Base-by-base conservation (phyloP, 2,888 invertebrate species). In the Hemistola chrysoprasaria region DNA sequence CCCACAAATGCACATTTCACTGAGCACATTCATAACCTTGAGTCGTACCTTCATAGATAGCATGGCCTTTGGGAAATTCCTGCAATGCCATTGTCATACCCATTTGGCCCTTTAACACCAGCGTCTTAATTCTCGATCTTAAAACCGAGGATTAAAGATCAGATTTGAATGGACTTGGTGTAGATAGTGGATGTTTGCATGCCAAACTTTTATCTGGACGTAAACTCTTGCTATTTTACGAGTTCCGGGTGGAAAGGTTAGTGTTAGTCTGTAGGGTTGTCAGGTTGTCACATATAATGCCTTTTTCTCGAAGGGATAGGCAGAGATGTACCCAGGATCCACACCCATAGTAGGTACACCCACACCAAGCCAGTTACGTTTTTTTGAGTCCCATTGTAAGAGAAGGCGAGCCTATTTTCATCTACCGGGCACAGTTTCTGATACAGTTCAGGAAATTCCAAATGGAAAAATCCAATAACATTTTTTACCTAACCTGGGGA, bases 1-100 rank as follows among this genome's bases (percentile, higher is more conserved):
- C 20, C 29, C 3, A 28, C 35, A 9, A n/a, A 24, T 38, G 33
- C 34, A 43, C 28, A 37, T 28, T 37, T 16, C 38, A 29, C 38
- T 34, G 29, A 34, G 11, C 37, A 37, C 36, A 41, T n/a, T n/a
- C n/a, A 16, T 37, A 41, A 44, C 38, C 38, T 44, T 44, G 43
- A 38, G 34, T 38, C 20, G n/a, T 8, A 22, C 16, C 10, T 10
- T 34, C 43, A 22, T 8, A 33, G 30, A 38, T 38, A 39, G 30
- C 23, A n/a, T 6, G 22, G n/a, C 43, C 26, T 29, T 8, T 9
- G 43, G 43, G 43, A 44, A 44, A 44, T 44, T 21, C 22, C 33
- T 26, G 22, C 24, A 29, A 41, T 31, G 30, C 32, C 38, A 30
- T 8, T 35, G 23, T 29, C 22, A 33, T 7, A n/a, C 25, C 10